Base-by-base conservation (phyloP, 53 echinoderm and acorn worm species). In the Patiria pectinifera region DNA sequence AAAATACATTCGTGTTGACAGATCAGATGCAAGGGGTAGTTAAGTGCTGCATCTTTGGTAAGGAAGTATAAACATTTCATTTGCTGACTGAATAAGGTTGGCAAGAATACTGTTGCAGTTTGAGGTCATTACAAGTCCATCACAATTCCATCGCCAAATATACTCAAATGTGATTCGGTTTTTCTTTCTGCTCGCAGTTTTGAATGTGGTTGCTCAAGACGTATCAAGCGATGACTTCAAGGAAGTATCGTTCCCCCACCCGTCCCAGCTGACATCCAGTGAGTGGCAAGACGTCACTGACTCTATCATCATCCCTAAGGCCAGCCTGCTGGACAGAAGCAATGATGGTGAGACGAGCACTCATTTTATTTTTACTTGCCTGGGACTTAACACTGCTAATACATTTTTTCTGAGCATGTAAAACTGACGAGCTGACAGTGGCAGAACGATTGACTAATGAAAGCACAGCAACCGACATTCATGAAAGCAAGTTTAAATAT, bases 271-370 rank as follows among this genome's bases (percentile, higher is more conserved):
- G 66, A 81, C 5, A 6, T 92, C 95, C 7, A 90, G 60, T 6
- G 80, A 95, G 19, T 96, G 96, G 96, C 60, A 82, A 47, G 91
- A 89, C 45, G 48, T 93, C 72, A 88, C 93, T 15, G 94, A 96
- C 48, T 95, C 95, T 24, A 95, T 97, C 53, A 81, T 85, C 35
- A 81, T 97, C 16, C 88, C 97, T 58, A 84, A 92, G 78, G 94
- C 93, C 14, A 93, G 92, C 76, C 79, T 97, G 87, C 60, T 82
- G 45, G 91, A 93, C 15, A 97, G 94, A 76, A 95, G 86, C 85
- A 71, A 91, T 83, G 84, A 89, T 77, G 97, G 97, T 97, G 94
- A 94, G 82, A 66, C 66, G 10, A 11, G 60, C 9, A 60, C 12
- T 60, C 15, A 13, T 18, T 16, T 66, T 53, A 53, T 5, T 53